Conservation (phyloP, 2,797 vertebrate genomes). For the Chelmon rostratus region DNA sequence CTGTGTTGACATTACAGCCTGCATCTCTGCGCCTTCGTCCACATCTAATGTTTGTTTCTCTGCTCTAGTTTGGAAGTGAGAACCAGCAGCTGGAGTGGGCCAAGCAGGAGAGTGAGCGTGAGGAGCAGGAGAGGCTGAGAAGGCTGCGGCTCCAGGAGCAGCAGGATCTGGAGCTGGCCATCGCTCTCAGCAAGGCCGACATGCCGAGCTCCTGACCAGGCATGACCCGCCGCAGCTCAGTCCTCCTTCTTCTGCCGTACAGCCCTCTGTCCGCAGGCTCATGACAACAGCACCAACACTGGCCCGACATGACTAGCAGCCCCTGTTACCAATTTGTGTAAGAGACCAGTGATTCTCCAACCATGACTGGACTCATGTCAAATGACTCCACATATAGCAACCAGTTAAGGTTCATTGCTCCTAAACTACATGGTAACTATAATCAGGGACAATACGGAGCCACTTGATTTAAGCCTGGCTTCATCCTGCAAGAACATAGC, state of each 20-base stretch:
- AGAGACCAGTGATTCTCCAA: slow-evolving; percentile 59
- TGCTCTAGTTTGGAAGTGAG: slow-evolving; percentile 94
- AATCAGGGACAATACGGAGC: slow-evolving; percentile 73
- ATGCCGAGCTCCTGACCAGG: slow-evolving; percentile 87
- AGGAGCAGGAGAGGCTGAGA: slow-evolving; percentile 92
- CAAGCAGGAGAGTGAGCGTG: slow-evolving; percentile 93
- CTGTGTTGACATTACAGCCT: slow-evolving; percentile 26
- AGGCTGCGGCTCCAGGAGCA: slow-evolving; percentile 92
- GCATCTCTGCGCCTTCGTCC: neutral
- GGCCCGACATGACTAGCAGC: slow-evolving; percentile 53
- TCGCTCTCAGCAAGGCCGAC: slow-evolving; percentile 95
- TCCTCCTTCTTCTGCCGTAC: slow-evolving; percentile 17
- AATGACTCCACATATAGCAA: slow-evolving; percentile 71
- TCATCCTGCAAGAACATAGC: slow-evolving; percentile 57
- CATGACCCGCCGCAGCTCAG: slow-evolving; percentile 18
- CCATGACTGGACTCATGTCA: slow-evolving; percentile 59
- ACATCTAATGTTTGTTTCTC: slow-evolving; percentile 46
- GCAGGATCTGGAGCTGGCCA: slow-evolving; percentile 95
- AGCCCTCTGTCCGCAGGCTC: slow-evolving; percentile 26
- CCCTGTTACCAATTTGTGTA: slow-evolving; percentile 61
- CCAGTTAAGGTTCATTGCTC: slow-evolving; percentile 67
- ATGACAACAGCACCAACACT: slow-evolving; percentile 40
- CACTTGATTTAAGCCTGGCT: slow-evolving; percentile 64
- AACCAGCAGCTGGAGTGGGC: slow-evolving; percentile 96
- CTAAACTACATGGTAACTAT: slow-evolving; percentile 70